phyloP scores from a whole-genome alignment of 92 coral and sea anemone species.

The Parazoanthus darwini region DNA sequence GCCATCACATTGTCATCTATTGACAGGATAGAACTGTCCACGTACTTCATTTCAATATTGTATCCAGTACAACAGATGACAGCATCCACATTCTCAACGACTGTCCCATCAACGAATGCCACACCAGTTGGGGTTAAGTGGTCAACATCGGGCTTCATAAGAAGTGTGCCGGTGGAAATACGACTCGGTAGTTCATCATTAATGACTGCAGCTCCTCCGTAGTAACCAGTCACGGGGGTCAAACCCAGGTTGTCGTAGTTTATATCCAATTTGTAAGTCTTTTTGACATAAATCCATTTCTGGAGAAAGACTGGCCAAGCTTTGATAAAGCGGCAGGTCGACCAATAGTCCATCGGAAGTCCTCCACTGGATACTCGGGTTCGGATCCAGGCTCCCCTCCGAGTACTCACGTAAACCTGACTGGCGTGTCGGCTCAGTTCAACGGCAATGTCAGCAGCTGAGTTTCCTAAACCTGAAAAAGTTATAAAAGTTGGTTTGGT shows the following conservation, averaged over 20 bases:
- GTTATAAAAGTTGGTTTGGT: too few species aligned
- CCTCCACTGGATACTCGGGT: constrained; percentile 35
- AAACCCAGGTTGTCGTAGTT: constrained; percentile 25
- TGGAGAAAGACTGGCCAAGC: not conserved
- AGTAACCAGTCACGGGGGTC: constrained; percentile 30
- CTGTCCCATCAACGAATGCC: constrained; percentile 46
- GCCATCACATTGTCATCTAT: constrained; percentile 27
- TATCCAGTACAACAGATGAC: constrained; percentile 53
- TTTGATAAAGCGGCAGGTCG: not conserved
- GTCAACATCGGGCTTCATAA: constrained; percentile 40
- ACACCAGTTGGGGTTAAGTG: constrained; percentile 39
- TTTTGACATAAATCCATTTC: not conserved
- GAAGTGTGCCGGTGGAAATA: constrained; percentile 42
- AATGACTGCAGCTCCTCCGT: constrained; percentile 22
- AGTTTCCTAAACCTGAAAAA: constrained; percentile 50
- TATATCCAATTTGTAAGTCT: constrained; percentile 10
- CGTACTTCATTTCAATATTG: constrained; percentile 36
- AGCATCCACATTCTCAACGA: constrained; percentile 35
- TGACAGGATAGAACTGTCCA: constrained; percentile 31
- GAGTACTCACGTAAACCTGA: constrained; percentile 48
- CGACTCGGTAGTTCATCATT: constrained; percentile 40
- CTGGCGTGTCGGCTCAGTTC: constrained; percentile 51
- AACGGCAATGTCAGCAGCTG: constrained; percentile 57
- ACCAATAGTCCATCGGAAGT: constrained; percentile 32
- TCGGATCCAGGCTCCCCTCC: constrained; percentile 53